phyloP scores from a whole-genome alignment of 2,888 invertebrate genomes.

The Latrodectus elegans region DNA sequence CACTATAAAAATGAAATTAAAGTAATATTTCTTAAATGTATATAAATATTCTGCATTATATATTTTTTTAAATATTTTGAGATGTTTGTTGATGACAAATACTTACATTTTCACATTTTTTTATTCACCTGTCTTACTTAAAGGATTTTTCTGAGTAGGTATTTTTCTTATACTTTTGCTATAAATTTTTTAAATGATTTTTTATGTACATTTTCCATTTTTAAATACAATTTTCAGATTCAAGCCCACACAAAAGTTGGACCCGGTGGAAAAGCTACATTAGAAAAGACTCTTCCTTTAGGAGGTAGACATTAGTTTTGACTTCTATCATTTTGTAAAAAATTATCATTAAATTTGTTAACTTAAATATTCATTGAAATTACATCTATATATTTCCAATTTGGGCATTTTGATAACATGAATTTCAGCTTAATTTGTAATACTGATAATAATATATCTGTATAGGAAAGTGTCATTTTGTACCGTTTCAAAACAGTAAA shows the following conservation, averaged over 20 bases:
- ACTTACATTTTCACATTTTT: neutral
- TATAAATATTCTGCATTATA: no score
- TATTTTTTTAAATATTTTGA: neutral
- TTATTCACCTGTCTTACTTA: neutral
- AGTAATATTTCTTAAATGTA: no score
- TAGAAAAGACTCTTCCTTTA: slow-evolving; percentile 76
- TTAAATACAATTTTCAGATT: slow-evolving; percentile 75
- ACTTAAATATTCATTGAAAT: neutral
- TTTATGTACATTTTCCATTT: neutral
- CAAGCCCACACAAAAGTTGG: slow-evolving; percentile 90
- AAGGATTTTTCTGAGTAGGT: neutral
- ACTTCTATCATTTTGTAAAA: neutral
- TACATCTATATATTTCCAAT: neutral
- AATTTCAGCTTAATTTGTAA: no score
- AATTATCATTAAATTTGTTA: neutral
- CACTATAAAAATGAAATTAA: no score
- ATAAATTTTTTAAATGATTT: neutral
- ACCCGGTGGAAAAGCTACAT: slow-evolving; percentile 83
- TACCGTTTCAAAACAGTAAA: no score
- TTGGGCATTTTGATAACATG: neutral
- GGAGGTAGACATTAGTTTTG: slow-evolving; percentile 45
- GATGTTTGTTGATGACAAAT: neutral
- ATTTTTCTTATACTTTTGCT: neutral
- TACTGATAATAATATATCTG: no score
- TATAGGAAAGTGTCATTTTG: no score